Conservation (phyloP, 2,113 vertebrate species). For the Takifugu bimaculatus region DNA sequence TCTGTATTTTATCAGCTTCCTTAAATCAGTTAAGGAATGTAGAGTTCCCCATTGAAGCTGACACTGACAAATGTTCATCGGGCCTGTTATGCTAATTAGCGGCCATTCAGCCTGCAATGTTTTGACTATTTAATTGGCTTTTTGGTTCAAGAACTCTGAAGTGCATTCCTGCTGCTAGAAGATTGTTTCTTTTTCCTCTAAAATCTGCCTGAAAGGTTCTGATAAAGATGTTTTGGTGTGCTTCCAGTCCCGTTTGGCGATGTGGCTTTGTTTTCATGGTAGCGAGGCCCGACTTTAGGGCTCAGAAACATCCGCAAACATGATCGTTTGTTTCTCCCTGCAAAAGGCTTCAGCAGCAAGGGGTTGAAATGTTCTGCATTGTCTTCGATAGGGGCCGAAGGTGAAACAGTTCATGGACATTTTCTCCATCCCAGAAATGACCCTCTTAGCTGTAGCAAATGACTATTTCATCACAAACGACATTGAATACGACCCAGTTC, state of each 20-base stretch:
- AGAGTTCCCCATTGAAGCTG: not conserved
- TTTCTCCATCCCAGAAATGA: conserved; percentile 86
- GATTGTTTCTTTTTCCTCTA: not conserved
- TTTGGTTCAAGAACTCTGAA: conserved; percentile 7
- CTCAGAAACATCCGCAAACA: no score
- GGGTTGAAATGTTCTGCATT: not conserved
- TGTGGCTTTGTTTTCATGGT: conserved; percentile 6
- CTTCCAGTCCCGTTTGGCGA: conserved; percentile 11
- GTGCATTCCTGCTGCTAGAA: conserved; percentile 12
- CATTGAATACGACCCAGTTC: conserved; percentile 83
- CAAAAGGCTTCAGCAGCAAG: no score
- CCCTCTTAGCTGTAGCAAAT: conserved; percentile 78
- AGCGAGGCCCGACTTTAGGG: not conserved
- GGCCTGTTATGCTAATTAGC: conserved; percentile 16
- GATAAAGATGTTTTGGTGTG: conserved; percentile 1
- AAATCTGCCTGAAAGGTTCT: conserved; percentile 18
- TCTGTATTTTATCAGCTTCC: not conserved
- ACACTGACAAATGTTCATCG: conserved; percentile 4
- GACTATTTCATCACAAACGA: conserved; percentile 81
- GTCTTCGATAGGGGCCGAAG: conserved; percentile 73
- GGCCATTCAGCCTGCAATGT: conserved; percentile 15
- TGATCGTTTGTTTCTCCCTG: no score
- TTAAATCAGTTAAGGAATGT: not conserved
- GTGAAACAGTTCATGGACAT: conserved; percentile 87
- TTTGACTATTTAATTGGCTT: conserved; percentile 9